A percentile compares a stretch with the other conserved stretches of the same genome.
phyloP scores from a whole-genome alignment of 2,888 invertebrate species.

The Phengaris alcon region DNA sequence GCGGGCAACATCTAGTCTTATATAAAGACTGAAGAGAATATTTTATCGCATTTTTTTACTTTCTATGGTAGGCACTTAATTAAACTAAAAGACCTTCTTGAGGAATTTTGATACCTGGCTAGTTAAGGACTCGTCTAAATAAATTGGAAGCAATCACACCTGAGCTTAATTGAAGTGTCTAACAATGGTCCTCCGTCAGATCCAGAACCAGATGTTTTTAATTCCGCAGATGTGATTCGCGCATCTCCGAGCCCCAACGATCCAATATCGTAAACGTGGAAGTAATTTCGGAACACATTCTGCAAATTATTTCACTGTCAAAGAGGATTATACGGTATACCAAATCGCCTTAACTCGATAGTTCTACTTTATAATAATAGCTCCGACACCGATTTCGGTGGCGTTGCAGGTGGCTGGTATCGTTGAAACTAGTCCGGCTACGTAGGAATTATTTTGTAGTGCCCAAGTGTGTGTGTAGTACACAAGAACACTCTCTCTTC shows the following conservation, averaged over 20 bases:
- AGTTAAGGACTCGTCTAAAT: not conserved
- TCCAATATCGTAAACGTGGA: not conserved
- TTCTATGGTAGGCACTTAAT: not conserved
- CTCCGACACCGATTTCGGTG: no score
- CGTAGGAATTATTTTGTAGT: no score
- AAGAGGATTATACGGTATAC: not conserved
- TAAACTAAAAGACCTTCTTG: no score
- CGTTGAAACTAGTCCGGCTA: no score
- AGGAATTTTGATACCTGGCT: not conserved
- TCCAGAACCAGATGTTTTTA: not conserved
- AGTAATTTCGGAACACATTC: constrained; percentile 10
- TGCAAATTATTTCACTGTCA: not conserved
- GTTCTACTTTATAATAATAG: not conserved
- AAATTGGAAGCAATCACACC: not conserved
- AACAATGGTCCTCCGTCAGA: not conserved
- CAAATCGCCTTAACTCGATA: constrained; percentile 4
- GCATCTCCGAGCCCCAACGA: not conserved
- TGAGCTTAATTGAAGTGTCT: constrained; percentile 6
- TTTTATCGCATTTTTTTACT: no score
- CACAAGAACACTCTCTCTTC: no score
- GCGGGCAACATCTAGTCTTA: no score
- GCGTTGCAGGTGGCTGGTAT: no score
- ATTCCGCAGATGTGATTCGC: not conserved
- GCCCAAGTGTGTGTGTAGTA: no score
- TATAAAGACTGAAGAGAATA: no score